phyloP scores from a whole-genome alignment of 2,888 invertebrate species.

The Bombyx huttoni region DNA sequence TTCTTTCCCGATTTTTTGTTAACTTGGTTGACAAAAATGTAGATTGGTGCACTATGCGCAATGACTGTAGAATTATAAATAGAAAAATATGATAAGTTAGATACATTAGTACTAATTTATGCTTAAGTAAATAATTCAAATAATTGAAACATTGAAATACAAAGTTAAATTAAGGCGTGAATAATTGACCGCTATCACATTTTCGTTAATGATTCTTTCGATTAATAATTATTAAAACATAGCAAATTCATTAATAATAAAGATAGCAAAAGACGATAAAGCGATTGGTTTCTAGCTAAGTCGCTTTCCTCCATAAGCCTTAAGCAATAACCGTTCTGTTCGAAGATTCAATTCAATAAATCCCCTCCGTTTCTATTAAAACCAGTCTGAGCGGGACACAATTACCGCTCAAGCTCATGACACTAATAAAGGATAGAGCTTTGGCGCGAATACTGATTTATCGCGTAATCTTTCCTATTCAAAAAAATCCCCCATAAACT shows the following conservation, averaged over 20 bases:
- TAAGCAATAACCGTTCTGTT: background rate
- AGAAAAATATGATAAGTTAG: too few relatives aligned
- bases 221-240: too few relatives aligned
- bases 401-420: constrained; percentile 1
- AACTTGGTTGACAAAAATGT: too few relatives aligned
- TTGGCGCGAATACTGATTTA: background rate
- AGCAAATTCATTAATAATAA: background rate
- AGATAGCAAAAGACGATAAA: background rate
- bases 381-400: background rate
- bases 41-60: too few relatives aligned
- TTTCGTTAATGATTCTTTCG: too few relatives aligned
- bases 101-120: too few relatives aligned
- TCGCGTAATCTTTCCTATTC: background rate
- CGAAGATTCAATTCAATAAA: constrained; percentile 9
- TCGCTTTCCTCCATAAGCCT: background rate
- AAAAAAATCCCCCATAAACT: background rate
- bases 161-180: too few relatives aligned
- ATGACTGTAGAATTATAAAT: too few relatives aligned
- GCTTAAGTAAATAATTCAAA: too few relatives aligned
- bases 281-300: background rate
- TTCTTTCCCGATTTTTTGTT: too few relatives aligned
- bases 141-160: too few relatives aligned
- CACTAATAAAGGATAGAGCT: background rate
- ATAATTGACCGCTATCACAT: too few relatives aligned
- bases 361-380: constrained; percentile 1